A percentile compares a stretch with the other conserved stretches of the same genome.
These are phyloP conservation scores for Minunthozetes semirufus DNA, from an alignment of 2,888 invertebrate species.

Conservation along the genomic window DNA sequence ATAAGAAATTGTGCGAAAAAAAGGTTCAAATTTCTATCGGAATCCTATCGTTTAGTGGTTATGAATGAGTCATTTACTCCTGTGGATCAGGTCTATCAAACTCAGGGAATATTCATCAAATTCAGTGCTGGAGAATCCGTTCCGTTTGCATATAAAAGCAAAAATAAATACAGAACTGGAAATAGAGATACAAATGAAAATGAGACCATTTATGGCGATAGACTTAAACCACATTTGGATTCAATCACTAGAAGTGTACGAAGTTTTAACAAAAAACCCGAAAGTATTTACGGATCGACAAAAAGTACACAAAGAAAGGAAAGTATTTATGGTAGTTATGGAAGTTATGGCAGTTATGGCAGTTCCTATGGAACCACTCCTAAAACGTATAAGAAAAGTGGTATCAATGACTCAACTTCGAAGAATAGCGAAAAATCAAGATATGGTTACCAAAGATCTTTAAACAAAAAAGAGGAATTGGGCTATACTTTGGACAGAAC, in stretches of 20 bases:
- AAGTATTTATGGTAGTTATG: conserved; percentile 10
- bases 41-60: conserved; percentile 38
- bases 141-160: background rate
- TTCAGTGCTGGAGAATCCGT: conserved; percentile 26
- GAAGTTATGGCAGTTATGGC: background rate
- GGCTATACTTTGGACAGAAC: background rate
- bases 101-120: conserved; percentile 42
- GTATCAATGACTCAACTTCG: background rate
- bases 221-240: background rate
- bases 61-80: conserved; percentile 35
- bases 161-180: background rate
- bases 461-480: background rate
- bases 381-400: background rate
- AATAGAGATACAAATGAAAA: background rate
- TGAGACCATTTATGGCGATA: background rate
- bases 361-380: background rate
- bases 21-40: conserved; percentile 35
- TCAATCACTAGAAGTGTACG: background rate
- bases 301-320: conserved; percentile 1
- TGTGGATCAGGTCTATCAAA: conserved; percentile 41
- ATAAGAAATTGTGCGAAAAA: conserved; percentile 27
- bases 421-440: background rate
- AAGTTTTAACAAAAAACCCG: background rate
- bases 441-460: background rate
- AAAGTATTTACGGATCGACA: background rate